Base-by-base conservation (phyloP, 1,140 invertebrate species). In the Trigoniulus corallinus region DNA sequence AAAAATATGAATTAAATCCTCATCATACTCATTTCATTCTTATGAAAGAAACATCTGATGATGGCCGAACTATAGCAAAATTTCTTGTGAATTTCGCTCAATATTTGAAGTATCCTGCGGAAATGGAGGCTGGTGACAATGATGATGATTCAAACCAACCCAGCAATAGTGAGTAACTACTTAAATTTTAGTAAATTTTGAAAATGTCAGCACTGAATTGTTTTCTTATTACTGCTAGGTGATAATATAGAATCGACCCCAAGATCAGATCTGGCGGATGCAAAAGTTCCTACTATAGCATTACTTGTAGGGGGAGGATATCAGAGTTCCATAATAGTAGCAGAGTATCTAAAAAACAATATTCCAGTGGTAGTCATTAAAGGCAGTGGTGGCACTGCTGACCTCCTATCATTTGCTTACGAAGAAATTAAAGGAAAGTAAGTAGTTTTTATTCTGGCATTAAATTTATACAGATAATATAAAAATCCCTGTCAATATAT, bases 331-430 rank as follows among this genome's bases (percentile, higher is more conserved):
- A 59, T 65, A 24, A 57, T 67, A 12, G 61, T 65, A 4, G 48
- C 68, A 3, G 63, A 61, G 43, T 62, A 66, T 53, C 57, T 71
- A 13, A 64, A 62, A 29, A 61, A 64, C 23, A 62, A 67, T 50
- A 62, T 69, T 53, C 67, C 69, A 20, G 60, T 71, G 3, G 57
- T 71, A 1, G 62, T 71, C 1, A 54, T 70, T 10, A 65, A 66
- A 51, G 67, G 67, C 3, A 63, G 59, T 47, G 69, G 68, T 3
- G 62, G 63, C 4, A 56, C 65, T 4, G 67, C 68, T 42, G 68
- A 70, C 56, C 55, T 71, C 1, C 48, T 71, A 15, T 60, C 63
- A 2, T 70, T 62, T 55, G 63, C 65, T 18, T 65, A 62, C 51
- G 58, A 62, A 22, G 68, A 70, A 59, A 56, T 65, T 3, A 54